phyloP scores from a whole-genome alignment of 2,113 vertebrate genomes.

The Gymnocephalus cernua region DNA sequence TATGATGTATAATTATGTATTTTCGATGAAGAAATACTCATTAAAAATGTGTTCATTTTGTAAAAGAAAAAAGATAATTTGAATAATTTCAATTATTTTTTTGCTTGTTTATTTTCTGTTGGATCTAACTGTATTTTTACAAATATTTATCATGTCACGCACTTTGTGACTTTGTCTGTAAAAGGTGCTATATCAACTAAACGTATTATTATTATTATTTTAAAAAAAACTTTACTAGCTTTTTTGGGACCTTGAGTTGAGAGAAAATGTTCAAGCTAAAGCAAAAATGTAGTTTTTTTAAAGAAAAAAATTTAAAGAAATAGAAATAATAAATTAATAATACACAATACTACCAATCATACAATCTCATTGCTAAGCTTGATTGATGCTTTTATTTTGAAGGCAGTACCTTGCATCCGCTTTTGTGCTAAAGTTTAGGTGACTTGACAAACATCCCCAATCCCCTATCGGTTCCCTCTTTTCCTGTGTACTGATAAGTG shows the following conservation, averaged over 20 bases:
- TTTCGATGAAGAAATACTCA: neutral
- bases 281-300: neutral
- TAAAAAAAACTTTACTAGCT: neutral
- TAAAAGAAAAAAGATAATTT: no score
- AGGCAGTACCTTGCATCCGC: neutral
- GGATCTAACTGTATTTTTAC: no score
- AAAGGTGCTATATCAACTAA: no score
- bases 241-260: neutral
- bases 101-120: no score
- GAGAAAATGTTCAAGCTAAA: no score
- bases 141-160: no score
- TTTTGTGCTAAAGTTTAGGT: no score
- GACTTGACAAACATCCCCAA: neutral
- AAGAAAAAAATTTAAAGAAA: neutral
- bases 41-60: neutral
- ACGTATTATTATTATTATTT: no score
- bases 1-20: neutral
- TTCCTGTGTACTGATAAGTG: neutral
- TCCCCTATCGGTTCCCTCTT: neutral
- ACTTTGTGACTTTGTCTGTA: no score
- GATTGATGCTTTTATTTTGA: constrained; percentile 39
- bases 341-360: neutral
- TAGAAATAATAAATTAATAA: neutral
- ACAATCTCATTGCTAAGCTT: neutral
- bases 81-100: no score